Evolutionary conservation across 1,140 invertebrate species (phyloP).

Genomic region (Arctopsyche grandis): DNA sequence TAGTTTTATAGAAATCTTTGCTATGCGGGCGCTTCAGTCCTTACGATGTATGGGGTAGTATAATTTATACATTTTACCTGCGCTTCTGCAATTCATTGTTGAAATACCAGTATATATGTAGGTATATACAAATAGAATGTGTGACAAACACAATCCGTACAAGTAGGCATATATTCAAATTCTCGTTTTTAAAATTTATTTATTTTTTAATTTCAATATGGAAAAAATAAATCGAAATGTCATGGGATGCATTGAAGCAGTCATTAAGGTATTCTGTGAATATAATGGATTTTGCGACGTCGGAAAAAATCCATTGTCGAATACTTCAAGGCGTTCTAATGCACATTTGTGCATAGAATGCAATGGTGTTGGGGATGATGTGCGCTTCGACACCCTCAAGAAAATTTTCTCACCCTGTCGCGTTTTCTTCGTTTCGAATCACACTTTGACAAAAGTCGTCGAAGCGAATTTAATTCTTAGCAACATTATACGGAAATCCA

Average conservation of each 20-base stretch:
- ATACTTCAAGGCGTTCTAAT: conserved; percentile 20
- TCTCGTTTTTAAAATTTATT: background rate
- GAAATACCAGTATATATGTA: background rate
- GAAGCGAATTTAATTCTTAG: conserved; percentile 12
- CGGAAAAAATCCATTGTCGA: conserved; percentile 23
- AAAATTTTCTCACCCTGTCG: conserved; percentile 22
- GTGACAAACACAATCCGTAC: background rate
- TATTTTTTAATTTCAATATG: background rate
- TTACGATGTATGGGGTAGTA: conserved; percentile 29
- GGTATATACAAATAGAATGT: background rate
- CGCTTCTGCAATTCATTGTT: conserved; percentile 26
- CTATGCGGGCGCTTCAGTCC: conserved; percentile 32
- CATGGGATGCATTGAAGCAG: conserved; percentile 16
- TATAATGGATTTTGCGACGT: conserved; percentile 11
- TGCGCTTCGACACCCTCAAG: conserved; percentile 27
- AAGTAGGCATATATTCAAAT: background rate
- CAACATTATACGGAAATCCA: background rate
- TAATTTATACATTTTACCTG: conserved; percentile 53
- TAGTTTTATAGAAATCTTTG: conserved; percentile 29
- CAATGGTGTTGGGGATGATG: conserved; percentile 9
- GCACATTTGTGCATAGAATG: conserved; percentile 13
- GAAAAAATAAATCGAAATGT: background rate
- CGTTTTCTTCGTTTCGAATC: background rate
- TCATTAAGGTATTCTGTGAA: conserved; percentile 20
- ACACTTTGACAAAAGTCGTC: conserved; percentile 1